phyloP scores from a whole-genome alignment of 2,113 vertebrate species.

The Plestiodon gilberti region DNA sequence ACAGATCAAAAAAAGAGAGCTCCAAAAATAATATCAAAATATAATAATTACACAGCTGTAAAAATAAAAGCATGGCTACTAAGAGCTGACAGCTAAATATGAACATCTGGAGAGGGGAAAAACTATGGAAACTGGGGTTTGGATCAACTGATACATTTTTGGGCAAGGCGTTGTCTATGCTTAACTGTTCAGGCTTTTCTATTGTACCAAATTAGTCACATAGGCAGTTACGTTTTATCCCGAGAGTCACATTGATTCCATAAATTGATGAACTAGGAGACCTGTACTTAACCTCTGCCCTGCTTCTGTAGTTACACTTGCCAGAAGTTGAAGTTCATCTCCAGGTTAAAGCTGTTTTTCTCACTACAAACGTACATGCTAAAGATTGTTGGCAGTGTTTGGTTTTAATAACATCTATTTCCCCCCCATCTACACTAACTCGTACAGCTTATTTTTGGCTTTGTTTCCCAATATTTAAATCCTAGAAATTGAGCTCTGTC shows the following conservation, averaged over 20 bases:
- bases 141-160: neutral
- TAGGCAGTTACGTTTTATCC: neutral
- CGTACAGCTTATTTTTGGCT: neutral
- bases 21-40: slow-evolving; percentile 48
- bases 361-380: neutral
- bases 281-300: neutral
- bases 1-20: slow-evolving; percentile 38
- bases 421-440: neutral
- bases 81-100: neutral
- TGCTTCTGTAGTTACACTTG: neutral
- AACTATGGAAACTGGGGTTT: neutral
- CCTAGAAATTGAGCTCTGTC: neutral
- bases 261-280: neutral
- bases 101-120: neutral
- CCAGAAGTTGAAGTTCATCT: neutral
- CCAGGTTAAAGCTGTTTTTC: neutral
- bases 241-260: neutral
- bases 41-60: slow-evolving; percentile 39
- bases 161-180: neutral
- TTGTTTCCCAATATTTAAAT: neutral
- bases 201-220: neutral
- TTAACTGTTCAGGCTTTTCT: neutral
- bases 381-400: neutral
- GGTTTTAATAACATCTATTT: neutral
- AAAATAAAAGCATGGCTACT: slow-evolving; percentile 26